phyloP scores from a whole-genome alignment of 2,113 vertebrate species.

The Orycteropus afer region DNA sequence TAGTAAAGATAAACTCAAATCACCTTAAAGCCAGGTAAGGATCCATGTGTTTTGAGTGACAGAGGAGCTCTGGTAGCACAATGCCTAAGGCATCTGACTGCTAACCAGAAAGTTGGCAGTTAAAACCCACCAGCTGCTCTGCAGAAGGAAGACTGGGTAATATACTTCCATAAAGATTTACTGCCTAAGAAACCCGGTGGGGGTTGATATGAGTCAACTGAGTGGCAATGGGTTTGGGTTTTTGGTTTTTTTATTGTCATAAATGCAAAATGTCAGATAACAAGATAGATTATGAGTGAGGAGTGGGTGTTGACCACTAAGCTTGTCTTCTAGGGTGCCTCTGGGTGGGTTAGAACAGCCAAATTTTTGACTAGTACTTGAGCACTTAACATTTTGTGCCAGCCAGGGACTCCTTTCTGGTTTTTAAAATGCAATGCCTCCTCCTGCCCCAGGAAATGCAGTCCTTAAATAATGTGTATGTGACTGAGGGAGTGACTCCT shows the following conservation, averaged over 20 bases:
- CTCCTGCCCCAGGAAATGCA: not conserved
- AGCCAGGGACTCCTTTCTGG: not conserved
- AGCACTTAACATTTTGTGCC: not conserved
- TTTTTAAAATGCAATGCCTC: not conserved
- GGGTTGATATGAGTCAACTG: no score
- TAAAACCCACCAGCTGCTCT: no score
- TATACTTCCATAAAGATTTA: no score
- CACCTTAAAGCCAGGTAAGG: no score
- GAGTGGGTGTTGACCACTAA: not conserved
- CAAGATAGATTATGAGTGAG: not conserved
- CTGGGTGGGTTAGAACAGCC: not conserved
- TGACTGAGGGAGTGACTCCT: conserved; percentile 38
- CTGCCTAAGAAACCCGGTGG: no score
- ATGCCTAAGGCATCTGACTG: no score
- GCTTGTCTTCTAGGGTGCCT: not conserved
- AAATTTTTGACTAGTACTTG: not conserved
- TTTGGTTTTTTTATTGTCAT: not conserved
- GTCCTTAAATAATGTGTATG: not conserved
- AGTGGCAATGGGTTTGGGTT: no score
- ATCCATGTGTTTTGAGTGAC: no score
- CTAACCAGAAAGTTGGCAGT: no score
- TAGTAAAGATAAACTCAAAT: no score
- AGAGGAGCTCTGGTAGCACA: no score
- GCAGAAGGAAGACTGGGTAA: no score
- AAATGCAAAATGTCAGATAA: not conserved